Evolutionary conservation across 2,113 vertebrate genomes (phyloP), one percentile per base, ranked within the genome.

Genomic region (Lonchura striata): DNA sequence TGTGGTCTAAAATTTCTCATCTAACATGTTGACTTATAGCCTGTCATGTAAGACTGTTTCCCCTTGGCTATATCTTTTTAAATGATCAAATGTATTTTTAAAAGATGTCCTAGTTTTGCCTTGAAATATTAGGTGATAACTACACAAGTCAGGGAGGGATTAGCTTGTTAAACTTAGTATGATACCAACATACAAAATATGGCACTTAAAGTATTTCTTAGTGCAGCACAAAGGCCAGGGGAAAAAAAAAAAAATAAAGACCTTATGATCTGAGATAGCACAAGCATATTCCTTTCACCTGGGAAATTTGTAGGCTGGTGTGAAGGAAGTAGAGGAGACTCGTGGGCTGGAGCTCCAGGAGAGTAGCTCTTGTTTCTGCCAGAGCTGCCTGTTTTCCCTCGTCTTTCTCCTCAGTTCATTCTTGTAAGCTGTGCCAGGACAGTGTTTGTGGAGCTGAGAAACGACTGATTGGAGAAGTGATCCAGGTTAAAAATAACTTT

Each of bases 21-120:
- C 92, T 95, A 88, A 82, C 79, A 42, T 75, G 79, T 81, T 94
- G 95, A 97, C 95, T 95, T 96, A 88, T 88, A 94, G 53, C 71
- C 88, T 83, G 76, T 93, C 90, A n/a, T 95, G 82, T 96, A 94
- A 83, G 87, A 83, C 68, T 92, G n/a, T 90, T 96, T 94, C 78
- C 93, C 75, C 64, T 91, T 94, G 90, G 87, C 87, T 94, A 7
- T 88, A 83, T 90, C 82, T 88, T 95, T 88, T 86, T 88, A 90
- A 88, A 88, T 83, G 52, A 94, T 96, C 72, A 94, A 0, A 93
- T 86, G 18, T 81, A 90, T 93, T 90, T 95, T 80, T 77, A 82
- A 90, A 94, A 83, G 90, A 92, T 81, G 64, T 94, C 80, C 64
- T 92, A 50, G 64, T 88, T 70, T 81, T 96, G 79, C 71, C 52